phyloP scores from a whole-genome alignment of 2,888 invertebrate species.

The Griposia aprilina region DNA sequence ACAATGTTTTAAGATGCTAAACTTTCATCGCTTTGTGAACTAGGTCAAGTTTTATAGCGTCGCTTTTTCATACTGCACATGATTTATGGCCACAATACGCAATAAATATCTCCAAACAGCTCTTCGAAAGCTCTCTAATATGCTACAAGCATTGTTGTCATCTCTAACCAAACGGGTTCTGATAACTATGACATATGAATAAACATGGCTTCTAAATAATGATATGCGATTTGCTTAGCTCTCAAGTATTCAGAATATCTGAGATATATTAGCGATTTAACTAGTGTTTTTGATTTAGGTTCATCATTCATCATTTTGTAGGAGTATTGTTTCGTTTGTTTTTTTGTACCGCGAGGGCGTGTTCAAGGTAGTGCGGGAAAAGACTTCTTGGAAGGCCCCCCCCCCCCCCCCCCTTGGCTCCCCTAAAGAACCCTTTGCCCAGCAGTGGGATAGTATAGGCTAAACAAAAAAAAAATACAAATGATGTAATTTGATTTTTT shows the following conservation, averaged over 20 bases:
- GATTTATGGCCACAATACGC: conserved; percentile 58
- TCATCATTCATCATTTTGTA: not conserved
- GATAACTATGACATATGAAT: conserved; percentile 49
- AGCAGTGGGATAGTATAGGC: no score
- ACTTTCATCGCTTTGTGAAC: conserved; percentile 27
- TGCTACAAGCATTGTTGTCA: conserved; percentile 52
- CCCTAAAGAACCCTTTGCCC: no score
- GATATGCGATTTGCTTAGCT: conserved; percentile 28
- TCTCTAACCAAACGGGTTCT: conserved; percentile 45
- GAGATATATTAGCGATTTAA: not conserved
- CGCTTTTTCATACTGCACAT: conserved; percentile 28
- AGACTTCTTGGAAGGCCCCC: no score
- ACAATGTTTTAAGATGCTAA: conserved; percentile 11
- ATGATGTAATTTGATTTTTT: no score
- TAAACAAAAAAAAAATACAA: no score
- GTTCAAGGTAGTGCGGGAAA: no score
- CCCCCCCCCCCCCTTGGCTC: no score
- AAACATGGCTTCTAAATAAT: conserved; percentile 8
- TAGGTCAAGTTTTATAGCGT: conserved; percentile 35
- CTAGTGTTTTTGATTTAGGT: not conserved
- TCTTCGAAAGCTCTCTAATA: conserved; percentile 51
- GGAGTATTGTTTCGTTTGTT: not conserved
- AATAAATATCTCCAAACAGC: conserved; percentile 64
- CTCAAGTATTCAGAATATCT: conserved; percentile 10
- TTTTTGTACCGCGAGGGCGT: no score